Percentiles rank a stretch among this genome's conserved stretches.
phyloP scores from a whole-genome alignment of 1,140 invertebrate genomes.

The Phymastichus coffea region DNA sequence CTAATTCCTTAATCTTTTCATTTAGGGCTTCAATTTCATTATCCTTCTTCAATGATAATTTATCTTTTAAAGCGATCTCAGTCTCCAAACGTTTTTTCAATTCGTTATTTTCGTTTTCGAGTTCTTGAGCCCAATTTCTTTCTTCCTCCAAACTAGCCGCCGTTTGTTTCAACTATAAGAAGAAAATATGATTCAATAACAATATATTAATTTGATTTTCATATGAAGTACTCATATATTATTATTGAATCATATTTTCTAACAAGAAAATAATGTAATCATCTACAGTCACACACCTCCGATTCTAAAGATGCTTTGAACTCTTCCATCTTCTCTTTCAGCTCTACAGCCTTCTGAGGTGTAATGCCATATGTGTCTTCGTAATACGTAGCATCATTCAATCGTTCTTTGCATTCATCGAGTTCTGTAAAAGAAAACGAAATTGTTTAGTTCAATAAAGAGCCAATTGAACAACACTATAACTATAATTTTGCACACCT shows the following conservation, averaged over 20 bases:
- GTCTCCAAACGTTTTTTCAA: conserved; percentile 41
- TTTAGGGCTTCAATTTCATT: conserved; percentile 41
- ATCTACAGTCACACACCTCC: conserved; percentile 36
- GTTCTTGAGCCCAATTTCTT: conserved; percentile 46
- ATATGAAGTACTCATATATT: background rate
- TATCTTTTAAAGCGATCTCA: conserved; percentile 40
- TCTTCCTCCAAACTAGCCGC: conserved; percentile 47
- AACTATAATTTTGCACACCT: conserved; percentile 32
- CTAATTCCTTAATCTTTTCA: conserved; percentile 47
- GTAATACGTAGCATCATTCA: conserved; percentile 41
- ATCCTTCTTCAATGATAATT: conserved; percentile 36
- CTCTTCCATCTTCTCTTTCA: conserved; percentile 51
- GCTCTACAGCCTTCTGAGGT: conserved; percentile 46
- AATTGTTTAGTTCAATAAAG: conserved; percentile 4
- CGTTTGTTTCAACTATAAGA: conserved; percentile 47
- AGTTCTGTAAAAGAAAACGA: conserved; percentile 41
- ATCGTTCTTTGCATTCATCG: conserved; percentile 41
- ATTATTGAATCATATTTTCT: background rate
- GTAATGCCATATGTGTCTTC: conserved; percentile 49
- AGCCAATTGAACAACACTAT: too few relatives aligned
- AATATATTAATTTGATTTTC: conserved; percentile 2
- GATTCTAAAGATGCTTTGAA: conserved; percentile 47
- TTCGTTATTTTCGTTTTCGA: conserved; percentile 48
- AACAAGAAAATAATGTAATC: background rate
- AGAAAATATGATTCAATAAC: conserved; percentile 5